Base-by-base conservation (phyloP, 2,888 invertebrate genomes). In the Ormia ochracea region DNA sequence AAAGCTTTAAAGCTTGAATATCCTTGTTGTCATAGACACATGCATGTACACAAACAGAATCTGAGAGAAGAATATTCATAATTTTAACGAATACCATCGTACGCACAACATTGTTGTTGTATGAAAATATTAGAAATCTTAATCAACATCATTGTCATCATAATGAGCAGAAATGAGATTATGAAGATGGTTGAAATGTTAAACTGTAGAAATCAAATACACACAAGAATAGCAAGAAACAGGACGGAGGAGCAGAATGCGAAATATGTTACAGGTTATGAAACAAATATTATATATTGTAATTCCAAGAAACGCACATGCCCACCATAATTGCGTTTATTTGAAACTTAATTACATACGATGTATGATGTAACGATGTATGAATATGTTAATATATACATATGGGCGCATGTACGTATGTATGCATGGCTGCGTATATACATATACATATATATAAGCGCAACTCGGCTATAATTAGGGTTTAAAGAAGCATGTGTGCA, bases 251-350 rank as follows among this genome's bases (percentile, higher is more conserved):
- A 10, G 33, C 17, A 26, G 12, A 12, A 43, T 12, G 45, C 43
- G 17, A 41, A 68, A 63, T 63, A 38, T 54, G 36, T 56, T 69
- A 63, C 61, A 56, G 48, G 56, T 33, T 61, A 65, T 41, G 41
- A 65, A 48, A 63, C 48, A 38, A 76, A 76, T 63, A 69, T 69
- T 36, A n/a, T n/a, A n/a, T n/a, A 54, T 50, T 45, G 50, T 59
- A 59, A 21, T 69, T 38, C 59, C 2, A 17, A 56, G 23, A 43
- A 33, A 23, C 19, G 23, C 21, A 54, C 1, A 43, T 33, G 5
- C 36, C 4, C 48, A 63, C 33, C 48, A 33, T 48, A 33, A 48
- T 48, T 48, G 17, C 26, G 12, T 28, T 38, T 38, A 52, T 19
- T 66, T 28, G 17, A n/a, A 38, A 52, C n/a, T 23, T 36, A 65